Conservation (phyloP, 2,113 vertebrate species). For the Asarcornis scutulata region DNA sequence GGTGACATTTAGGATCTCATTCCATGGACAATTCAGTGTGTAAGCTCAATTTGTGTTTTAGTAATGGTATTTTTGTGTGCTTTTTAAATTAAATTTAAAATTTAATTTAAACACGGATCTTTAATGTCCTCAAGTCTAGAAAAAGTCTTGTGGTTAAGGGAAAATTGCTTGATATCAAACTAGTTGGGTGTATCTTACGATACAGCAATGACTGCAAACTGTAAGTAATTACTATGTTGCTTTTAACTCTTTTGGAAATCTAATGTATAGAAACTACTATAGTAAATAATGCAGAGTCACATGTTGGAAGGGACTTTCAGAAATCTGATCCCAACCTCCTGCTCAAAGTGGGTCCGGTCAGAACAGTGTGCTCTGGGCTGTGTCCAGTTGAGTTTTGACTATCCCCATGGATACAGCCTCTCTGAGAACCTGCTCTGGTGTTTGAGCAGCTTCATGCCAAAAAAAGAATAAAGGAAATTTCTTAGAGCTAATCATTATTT, state of each 20-base stretch:
- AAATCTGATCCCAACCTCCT: not conserved
- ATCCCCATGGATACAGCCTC: not conserved
- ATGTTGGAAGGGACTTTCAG: not conserved
- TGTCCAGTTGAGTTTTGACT: not conserved
- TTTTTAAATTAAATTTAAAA: not conserved
- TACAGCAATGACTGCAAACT: not conserved
- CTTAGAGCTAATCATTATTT: not conserved
- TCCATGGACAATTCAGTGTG: not conserved
- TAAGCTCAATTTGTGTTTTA: not conserved
- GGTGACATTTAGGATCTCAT: not conserved
- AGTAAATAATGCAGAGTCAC: not conserved
- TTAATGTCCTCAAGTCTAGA: not conserved
- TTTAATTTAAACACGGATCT: not conserved
- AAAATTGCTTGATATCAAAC: not conserved
- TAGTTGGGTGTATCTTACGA: not conserved
- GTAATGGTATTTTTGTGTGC: not conserved
- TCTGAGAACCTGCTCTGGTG: not conserved
- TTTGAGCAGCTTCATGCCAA: not conserved
- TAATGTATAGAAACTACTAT: not conserved
- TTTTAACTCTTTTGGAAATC: not conserved
- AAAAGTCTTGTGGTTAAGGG: not conserved
- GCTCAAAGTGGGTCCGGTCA: not conserved
- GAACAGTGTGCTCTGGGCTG: not conserved
- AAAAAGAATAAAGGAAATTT: not conserved
- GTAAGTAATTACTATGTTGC: not conserved